Evolutionary conservation across 2,888 invertebrate species (phyloP).

Genomic region (Synanthedon andrenaeformis): DNA sequence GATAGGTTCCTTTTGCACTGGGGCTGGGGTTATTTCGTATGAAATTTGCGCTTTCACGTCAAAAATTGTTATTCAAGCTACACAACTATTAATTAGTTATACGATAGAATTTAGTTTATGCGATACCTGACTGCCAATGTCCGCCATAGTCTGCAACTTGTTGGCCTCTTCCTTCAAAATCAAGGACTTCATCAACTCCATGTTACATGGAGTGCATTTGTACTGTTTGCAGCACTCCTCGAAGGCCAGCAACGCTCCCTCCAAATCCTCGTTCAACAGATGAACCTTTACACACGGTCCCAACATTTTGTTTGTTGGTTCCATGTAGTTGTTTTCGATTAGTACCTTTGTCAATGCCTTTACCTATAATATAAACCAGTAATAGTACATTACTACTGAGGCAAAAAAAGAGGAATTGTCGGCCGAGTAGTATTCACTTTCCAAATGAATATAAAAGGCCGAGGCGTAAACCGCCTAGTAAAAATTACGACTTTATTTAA

Average conservation of each 20-base stretch:
- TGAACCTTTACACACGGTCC: slow-evolving; percentile 82
- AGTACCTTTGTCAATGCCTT: slow-evolving; percentile 72
- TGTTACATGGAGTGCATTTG: slow-evolving; percentile 81
- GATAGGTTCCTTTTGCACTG: too few species aligned
- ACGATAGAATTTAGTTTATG: too few species aligned
- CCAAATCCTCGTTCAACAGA: slow-evolving; percentile 75
- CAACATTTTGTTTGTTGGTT: slow-evolving; percentile 75
- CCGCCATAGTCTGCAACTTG: slow-evolving; percentile 83
- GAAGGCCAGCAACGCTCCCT: slow-evolving; percentile 77
- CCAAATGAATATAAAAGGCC: too few species aligned
- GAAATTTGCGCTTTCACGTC: too few species aligned
- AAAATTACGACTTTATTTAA: too few species aligned
- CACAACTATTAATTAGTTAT: too few species aligned
- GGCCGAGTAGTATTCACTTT: too few species aligned
- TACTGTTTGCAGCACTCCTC: slow-evolving; percentile 76
- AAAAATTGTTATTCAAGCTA: too few species aligned
- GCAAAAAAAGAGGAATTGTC: too few species aligned
- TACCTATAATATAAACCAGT: slow-evolving; percentile 35
- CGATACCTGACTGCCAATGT: slow-evolving; percentile 77
- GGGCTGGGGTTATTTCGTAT: too few species aligned
- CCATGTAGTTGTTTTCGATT: slow-evolving; percentile 69
- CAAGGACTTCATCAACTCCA: slow-evolving; percentile 76
- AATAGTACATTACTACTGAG: neutral
- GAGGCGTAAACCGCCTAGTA: too few species aligned
- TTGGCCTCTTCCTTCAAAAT: slow-evolving; percentile 82